Evolutionary conservation across 1,140 invertebrate genomes (phyloP).

Genomic region (Conus betulinus): DNA sequence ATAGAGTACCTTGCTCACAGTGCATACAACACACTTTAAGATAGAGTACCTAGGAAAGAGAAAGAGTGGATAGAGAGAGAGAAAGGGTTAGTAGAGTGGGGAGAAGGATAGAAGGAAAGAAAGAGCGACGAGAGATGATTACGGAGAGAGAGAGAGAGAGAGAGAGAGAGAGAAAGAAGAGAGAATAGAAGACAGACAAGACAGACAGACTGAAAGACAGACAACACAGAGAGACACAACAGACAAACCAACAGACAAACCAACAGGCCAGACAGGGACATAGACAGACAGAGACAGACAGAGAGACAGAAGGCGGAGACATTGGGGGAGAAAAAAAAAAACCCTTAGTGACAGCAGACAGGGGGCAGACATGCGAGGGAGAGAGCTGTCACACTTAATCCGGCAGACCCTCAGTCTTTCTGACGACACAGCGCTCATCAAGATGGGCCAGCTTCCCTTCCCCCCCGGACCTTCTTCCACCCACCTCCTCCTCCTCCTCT

Average conservation of each 20-base stretch:
- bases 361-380: neutral
- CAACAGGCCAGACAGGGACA: neutral
- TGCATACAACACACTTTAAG: neutral
- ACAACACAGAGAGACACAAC: neutral
- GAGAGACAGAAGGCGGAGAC: no score
- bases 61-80: conserved; percentile 10
- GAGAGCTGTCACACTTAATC: neutral
- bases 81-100: neutral
- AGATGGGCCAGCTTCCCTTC: neutral
- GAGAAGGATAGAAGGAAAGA: conserved; percentile 19
- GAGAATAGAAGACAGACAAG: neutral
- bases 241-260: neutral
- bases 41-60: neutral
- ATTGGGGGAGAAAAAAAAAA: no score
- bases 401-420: neutral
- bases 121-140: neutral
- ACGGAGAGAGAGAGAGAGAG: neutral
- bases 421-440: neutral
- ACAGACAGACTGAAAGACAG: neutral
- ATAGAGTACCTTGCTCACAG: no score
- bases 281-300: conserved; percentile 7
- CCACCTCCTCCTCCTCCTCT: no score
- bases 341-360: neutral
- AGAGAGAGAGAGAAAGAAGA: neutral
- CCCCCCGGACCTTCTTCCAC: no score